phyloP scores from a whole-genome alignment of 2,888 invertebrate species.

The Clistopyga incitator region DNA sequence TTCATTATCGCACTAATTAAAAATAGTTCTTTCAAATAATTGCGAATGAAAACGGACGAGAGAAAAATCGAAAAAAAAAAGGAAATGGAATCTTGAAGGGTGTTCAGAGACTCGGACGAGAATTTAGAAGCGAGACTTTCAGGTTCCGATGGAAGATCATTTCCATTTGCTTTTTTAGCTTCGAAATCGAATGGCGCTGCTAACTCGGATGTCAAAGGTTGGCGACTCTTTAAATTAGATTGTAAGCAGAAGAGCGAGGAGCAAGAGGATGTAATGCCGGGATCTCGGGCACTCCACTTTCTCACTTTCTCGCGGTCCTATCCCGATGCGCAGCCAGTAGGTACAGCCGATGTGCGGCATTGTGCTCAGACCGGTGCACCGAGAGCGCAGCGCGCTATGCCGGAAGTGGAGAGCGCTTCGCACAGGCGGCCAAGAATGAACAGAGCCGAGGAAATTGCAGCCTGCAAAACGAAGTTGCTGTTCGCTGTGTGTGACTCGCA shows the following conservation, averaged over 20 bases:
- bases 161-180: slow-evolving; percentile 15
- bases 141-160: background rate
- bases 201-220: background rate
- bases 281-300: slow-evolving; percentile 26
- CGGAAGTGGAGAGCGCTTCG: slow-evolving; percentile 32
- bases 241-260: background rate
- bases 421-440: slow-evolving; percentile 34
- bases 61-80: background rate
- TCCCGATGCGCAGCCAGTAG: slow-evolving; percentile 1
- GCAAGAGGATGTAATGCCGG: background rate
- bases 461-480: slow-evolving; percentile 43
- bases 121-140: no score
- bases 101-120: no score
- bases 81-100: background rate
- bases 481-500: background rate
- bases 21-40: no score
- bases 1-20: no score
- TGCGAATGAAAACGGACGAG: no score
- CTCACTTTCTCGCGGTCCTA: slow-evolving; percentile 13
- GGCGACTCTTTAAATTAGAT: slow-evolving; percentile 23
- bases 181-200: background rate
- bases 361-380: slow-evolving; percentile 9
- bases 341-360: slow-evolving; percentile 7
- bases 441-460: slow-evolving; percentile 56
- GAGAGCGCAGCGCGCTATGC: slow-evolving; percentile 16